Evolutionary conservation across 92 coral and sea anemone species (phyloP), one percentile per base, ranked within the genome.

Genomic region (Montipora capitata): DNA sequence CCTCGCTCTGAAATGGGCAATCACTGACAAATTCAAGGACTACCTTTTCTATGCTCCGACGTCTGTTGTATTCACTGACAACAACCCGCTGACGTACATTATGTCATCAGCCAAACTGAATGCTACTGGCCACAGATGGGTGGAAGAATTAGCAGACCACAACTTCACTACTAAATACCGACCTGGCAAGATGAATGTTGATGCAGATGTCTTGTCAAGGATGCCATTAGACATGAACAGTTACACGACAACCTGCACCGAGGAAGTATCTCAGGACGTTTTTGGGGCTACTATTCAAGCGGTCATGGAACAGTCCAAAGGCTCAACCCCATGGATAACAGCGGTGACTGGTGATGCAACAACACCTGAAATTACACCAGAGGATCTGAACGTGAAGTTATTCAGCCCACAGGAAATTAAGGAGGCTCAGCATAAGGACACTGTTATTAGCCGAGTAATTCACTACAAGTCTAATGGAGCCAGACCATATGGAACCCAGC

Each of bases 101-200:
- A 77, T 63, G 81, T 42, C 79, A n/a, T 78, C 94, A 2, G 87
- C 87, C 15, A 86, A 91, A 42, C 7, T 48, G 94, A 81, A 86
- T 65, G 88, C 86, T 7, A 79, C 88, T 27, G 91, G 92, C n/a
- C 84, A 68, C 45, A 87, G 91, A 40, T 91, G 91, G 94, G 88
- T 91, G 62, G 87, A 80, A 3, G 87, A 86, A 66, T 56, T 91
- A 44, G 91, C 94, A 10, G 87, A 86, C 43, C 85, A 67, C 79
- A 85, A 86, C 51, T 91, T 91, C 40, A 72, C 74, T 13, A 91
- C 86, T 74, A 91, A 91, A 70, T 91, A 86, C 42, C 14, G 94
- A 61, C 93, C 83, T 0, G 94, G 94, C 18, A 64, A 64, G 2
- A 52, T 74, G 5, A 82, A 87, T 77, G 66, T 16, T 35, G 92